phyloP scores from a whole-genome alignment of 2,888 invertebrate genomes.

The Conistra vaccinii region DNA sequence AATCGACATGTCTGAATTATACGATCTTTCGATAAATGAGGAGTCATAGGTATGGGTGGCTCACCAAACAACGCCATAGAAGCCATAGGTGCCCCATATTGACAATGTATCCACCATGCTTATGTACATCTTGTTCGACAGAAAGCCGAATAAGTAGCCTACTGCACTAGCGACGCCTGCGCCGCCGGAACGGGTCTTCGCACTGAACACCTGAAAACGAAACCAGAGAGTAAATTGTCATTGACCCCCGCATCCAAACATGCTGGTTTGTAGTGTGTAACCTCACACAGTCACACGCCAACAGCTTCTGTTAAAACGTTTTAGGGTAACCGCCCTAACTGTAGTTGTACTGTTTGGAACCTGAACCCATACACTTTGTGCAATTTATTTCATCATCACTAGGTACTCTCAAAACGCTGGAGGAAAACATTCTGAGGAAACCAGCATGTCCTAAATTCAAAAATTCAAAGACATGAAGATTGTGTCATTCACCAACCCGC shows the following conservation, averaged over 20 bases:
- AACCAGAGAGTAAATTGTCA: not conserved
- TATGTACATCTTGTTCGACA: slow-evolving; percentile 94
- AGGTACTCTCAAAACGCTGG: not conserved
- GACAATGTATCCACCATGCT: slow-evolving; percentile 92
- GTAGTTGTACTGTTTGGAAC: no score
- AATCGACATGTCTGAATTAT: not conserved
- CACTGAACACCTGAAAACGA: slow-evolving; percentile 90
- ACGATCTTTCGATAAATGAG: not conserved
- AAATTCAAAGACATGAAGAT: not conserved
- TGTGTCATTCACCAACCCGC: not conserved
- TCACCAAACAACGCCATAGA: slow-evolving; percentile 92
- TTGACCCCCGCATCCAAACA: not conserved
- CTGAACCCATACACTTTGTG: no score
- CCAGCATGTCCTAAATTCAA: no score
- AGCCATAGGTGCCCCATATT: slow-evolving; percentile 93
- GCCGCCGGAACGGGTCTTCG: slow-evolving; percentile 93
- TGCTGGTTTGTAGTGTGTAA: not conserved
- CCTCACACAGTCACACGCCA: not conserved
- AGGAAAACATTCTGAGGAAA: not conserved
- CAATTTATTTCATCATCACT: not conserved
- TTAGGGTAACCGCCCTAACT: not conserved
- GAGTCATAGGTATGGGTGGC: slow-evolving; percentile 9
- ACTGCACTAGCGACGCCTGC: slow-evolving; percentile 94
- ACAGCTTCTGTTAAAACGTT: not conserved
- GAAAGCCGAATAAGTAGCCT: slow-evolving; percentile 94